phyloP scores from a whole-genome alignment of 1,140 invertebrate species.

The Drosophila nannoptera region DNA sequence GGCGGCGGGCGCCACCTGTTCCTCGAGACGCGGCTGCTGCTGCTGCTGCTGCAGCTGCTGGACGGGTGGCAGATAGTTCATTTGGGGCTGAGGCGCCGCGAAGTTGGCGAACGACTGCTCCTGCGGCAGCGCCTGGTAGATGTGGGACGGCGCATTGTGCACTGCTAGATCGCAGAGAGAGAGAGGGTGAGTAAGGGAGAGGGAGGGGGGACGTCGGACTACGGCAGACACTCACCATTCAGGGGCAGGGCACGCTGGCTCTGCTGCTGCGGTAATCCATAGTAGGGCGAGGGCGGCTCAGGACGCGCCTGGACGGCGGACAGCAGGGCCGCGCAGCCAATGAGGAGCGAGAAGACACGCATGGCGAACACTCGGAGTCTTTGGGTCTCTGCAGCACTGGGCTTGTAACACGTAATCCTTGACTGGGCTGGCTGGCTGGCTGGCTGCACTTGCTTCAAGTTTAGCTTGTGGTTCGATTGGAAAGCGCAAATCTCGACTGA shows the following conservation, averaged over 20 bases:
- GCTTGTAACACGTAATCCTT: conserved; percentile 66
- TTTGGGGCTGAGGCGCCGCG: conserved; percentile 45
- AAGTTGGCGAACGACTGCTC: conserved; percentile 71
- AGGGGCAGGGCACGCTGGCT: conserved; percentile 64
- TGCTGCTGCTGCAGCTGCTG: too few relatives aligned
- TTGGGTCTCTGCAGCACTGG: conserved; percentile 39
- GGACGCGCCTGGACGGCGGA: conserved; percentile 81
- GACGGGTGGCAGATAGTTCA: conserved; percentile 60
- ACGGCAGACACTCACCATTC: conserved; percentile 56
- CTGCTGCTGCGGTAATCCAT: conserved; percentile 79
- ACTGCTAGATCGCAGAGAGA: conserved; percentile 17
- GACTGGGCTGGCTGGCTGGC: not conserved
- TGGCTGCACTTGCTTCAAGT: conserved; percentile 13
- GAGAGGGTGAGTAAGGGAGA: not conserved
- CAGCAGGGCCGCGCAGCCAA: conserved; percentile 74
- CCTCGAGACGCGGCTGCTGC: too few relatives aligned
- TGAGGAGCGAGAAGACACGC: conserved; percentile 79
- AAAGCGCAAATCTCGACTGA: conserved; percentile 66
- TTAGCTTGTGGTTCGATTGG: conserved; percentile 40
- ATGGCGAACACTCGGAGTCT: conserved; percentile 45
- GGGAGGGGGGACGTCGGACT: not conserved
- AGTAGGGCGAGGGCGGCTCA: conserved; percentile 82
- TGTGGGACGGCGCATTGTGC: conserved; percentile 56
- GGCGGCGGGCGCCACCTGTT: conserved; percentile 42
- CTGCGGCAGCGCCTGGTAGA: conserved; percentile 67